Evolutionary conservation across 2,113 vertebrate species (phyloP).

Genomic region (Euleptes europaea): DNA sequence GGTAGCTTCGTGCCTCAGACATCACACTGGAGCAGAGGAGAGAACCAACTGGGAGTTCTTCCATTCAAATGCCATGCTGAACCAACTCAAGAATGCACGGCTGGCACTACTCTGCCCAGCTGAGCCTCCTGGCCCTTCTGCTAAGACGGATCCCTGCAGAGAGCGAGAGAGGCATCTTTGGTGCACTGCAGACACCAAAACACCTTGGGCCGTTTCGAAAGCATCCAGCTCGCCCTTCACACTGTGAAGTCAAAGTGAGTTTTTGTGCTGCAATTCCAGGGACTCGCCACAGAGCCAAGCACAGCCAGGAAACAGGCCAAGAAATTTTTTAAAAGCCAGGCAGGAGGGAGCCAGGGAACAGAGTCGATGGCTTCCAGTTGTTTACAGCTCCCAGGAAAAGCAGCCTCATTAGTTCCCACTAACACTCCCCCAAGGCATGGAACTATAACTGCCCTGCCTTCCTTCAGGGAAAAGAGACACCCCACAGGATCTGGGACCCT

Average conservation of each 20-base stretch:
- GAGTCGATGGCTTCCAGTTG: background rate
- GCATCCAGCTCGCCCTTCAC: background rate
- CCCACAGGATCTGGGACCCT: slow-evolving; percentile 5
- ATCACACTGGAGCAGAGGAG: background rate
- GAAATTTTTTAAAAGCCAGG: background rate
- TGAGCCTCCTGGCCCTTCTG: background rate
- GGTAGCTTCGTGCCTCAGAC: background rate
- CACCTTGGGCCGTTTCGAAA: background rate
- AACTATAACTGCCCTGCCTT: background rate
- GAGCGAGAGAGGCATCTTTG: background rate
- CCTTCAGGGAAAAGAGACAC: background rate
- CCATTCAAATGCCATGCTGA: too few relatives aligned
- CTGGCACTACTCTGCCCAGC: background rate
- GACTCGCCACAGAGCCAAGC: background rate
- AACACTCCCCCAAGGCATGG: background rate
- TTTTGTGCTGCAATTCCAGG: background rate
- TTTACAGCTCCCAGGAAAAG: background rate
- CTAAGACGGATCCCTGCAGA: background rate
- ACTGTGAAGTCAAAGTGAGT: background rate
- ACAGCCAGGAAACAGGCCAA: background rate
- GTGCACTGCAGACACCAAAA: slow-evolving; percentile 1
- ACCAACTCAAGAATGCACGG: background rate
- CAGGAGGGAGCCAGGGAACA: background rate
- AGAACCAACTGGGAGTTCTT: background rate
- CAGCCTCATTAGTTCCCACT: background rate